A percentile compares a stretch with the other conserved stretches of the same genome.
Conservation (phyloP, 2,113 vertebrate species). For the Ammodytes dubius region DNA sequence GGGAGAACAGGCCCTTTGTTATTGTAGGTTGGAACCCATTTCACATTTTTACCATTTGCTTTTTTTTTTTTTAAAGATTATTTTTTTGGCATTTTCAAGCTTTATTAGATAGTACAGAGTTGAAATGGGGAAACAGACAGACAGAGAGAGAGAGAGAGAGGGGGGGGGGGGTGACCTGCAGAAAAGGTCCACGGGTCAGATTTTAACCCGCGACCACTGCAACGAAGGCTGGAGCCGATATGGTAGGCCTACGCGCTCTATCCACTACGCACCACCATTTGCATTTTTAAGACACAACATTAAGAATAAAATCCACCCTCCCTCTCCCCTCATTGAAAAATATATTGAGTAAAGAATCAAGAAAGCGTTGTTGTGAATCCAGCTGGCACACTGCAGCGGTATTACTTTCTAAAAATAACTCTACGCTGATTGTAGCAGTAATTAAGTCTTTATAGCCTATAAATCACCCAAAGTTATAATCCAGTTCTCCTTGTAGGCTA, state of each 20-base stretch:
- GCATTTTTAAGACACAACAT: neutral
- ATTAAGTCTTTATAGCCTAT: conserved; percentile 25
- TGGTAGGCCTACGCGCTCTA: too few relatives aligned
- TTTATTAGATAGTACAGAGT: too few relatives aligned
- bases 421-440: neutral
- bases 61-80: too few relatives aligned
- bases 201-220: too few relatives aligned
- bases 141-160: too few relatives aligned
- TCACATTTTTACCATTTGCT: neutral
- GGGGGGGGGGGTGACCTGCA: too few relatives aligned
- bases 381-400: neutral
- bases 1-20: neutral
- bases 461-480: neutral
- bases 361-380: neutral
- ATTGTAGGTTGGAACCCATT: neutral
- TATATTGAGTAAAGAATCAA: neutral
- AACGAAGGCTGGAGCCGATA: too few relatives aligned
- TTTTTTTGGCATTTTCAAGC: too few relatives aligned
- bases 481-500: neutral
- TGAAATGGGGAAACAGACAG: too few relatives aligned
- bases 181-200: too few relatives aligned
- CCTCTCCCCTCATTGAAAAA: neutral
- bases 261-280: too few relatives aligned
- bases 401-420: conserved; percentile 21
- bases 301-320: neutral